Percentiles rank a stretch among this genome's conserved stretches.
These are phyloP conservation scores for Ectropis crepuscularia DNA, from an alignment of 2,888 invertebrate genomes.

Conservation along the genomic window DNA sequence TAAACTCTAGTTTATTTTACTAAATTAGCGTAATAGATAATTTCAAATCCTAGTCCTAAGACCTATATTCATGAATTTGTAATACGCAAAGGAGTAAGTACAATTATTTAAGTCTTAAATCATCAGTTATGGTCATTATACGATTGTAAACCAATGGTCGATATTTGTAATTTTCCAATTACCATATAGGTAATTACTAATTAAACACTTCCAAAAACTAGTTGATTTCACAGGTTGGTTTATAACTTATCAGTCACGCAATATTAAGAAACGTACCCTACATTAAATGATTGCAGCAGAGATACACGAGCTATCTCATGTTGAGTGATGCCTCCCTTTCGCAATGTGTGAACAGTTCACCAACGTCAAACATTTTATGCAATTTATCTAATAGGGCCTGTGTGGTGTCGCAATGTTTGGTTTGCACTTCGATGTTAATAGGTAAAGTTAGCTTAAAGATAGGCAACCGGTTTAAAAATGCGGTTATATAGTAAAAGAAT, in stretches of 20 bases:
- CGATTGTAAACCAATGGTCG: too few relatives aligned
- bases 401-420: conserved; percentile 20
- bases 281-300: conserved; percentile 14
- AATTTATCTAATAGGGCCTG: conserved; percentile 35
- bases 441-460: conserved; percentile 8
- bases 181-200: too few relatives aligned
- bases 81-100: too few relatives aligned
- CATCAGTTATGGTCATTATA: too few relatives aligned
- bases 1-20: too few relatives aligned
- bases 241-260: conserved; percentile 10
- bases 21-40: too few relatives aligned
- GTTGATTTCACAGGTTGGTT: too few relatives aligned
- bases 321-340: conserved; percentile 34
- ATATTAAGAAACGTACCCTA: conserved; percentile 13
- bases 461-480: conserved; percentile 7
- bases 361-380: conserved; percentile 34
- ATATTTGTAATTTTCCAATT: too few relatives aligned
- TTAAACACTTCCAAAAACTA: too few relatives aligned
- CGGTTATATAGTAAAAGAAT: neutral
- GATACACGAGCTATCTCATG: neutral
- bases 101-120: too few relatives aligned
- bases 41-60: too few relatives aligned
- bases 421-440: conserved; percentile 4
- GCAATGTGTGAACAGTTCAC: conserved; percentile 30
- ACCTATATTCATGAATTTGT: too few relatives aligned